phyloP scores from a whole-genome alignment of 2,113 vertebrate species.

The Uropsilus gracilis region DNA sequence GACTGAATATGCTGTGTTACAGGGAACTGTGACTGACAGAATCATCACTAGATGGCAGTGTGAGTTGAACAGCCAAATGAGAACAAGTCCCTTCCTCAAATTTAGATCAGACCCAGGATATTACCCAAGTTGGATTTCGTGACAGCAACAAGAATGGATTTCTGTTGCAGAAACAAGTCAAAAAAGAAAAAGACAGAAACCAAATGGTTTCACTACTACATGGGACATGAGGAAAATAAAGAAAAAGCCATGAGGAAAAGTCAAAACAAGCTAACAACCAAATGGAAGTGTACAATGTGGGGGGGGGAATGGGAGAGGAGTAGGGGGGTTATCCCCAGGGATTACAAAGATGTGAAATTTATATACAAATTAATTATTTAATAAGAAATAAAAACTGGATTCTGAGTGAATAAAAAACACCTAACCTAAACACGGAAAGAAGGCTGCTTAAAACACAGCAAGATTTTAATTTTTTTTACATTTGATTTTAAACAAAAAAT shows the following conservation, averaged over 20 bases:
- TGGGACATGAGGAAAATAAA: too few relatives aligned
- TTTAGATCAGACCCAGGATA: background rate
- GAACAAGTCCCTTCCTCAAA: background rate
- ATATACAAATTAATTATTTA: too few relatives aligned
- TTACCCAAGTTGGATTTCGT: background rate
- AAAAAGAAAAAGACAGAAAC: too few relatives aligned
- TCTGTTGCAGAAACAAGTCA: too few relatives aligned
- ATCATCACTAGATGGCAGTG: constrained; percentile 70
- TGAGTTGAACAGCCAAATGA: constrained; percentile 5
- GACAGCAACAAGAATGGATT: background rate
- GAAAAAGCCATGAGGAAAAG: too few relatives aligned
- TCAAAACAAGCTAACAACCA: too few relatives aligned
- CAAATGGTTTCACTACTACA: too few relatives aligned
- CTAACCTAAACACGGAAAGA: background rate
- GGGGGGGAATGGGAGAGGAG: too few relatives aligned
- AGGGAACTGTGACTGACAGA: constrained; percentile 26
- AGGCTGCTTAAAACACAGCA: background rate
- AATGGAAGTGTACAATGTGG: too few relatives aligned
- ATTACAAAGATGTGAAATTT: too few relatives aligned
- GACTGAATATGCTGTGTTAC: background rate
- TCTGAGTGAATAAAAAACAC: constrained; percentile 32
- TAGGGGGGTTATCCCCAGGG: too few relatives aligned
- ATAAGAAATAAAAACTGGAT: background rate
- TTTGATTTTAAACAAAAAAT: constrained; percentile 34
- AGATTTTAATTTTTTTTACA: too few relatives aligned